Base-by-base conservation (phyloP, 2,113 vertebrate genomes). In the Sander vitreus region DNA sequence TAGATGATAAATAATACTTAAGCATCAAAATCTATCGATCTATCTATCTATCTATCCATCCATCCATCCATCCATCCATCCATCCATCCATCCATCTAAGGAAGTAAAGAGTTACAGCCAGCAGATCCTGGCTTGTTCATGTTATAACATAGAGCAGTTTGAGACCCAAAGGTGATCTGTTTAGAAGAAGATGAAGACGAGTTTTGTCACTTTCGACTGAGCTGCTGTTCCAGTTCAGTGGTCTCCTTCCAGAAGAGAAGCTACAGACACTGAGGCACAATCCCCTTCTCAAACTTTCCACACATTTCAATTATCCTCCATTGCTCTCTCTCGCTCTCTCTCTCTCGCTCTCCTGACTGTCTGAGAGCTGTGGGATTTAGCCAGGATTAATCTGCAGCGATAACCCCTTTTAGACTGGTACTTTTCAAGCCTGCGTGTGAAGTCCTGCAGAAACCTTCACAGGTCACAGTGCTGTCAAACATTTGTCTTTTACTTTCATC, bases 321-420 rank as follows among this genome's bases (percentile, higher is more conserved):
- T 50, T 14, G 14, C 14, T 50, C 51, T 36, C 54, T n/a, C 0
- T 25, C 16, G 15, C 6, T 27, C 62, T 76, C 25, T 69, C 51
- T 30, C 23, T 73, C 19, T 64, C 55, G 27, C 36, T 43, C 11
- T 43, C 23, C 67, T 85, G 75, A 88, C 78, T 55, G 67, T 78
- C 65, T 65, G 23, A 83, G 84, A 81, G 83, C 90, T 85, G 81
- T 73, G 54, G 77, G 87, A 86, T 75, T 91, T 89, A 91, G 75
- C 64, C 71, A 81, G 85, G 91, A 94, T 94, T 92, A 93, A 92
- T 91, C 78, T 19, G 15, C 80, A 81, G 68, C 90, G 89, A 88
- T 93, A 84, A 67, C 76, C 81, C 51, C 87, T 86, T 93, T 91
- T 91, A 94, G 86, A 90, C 73, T 21, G 54, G 74, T 78, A 63